Conservation (phyloP, 2,797 vertebrate species). For the Sarcophilus harrisii region DNA sequence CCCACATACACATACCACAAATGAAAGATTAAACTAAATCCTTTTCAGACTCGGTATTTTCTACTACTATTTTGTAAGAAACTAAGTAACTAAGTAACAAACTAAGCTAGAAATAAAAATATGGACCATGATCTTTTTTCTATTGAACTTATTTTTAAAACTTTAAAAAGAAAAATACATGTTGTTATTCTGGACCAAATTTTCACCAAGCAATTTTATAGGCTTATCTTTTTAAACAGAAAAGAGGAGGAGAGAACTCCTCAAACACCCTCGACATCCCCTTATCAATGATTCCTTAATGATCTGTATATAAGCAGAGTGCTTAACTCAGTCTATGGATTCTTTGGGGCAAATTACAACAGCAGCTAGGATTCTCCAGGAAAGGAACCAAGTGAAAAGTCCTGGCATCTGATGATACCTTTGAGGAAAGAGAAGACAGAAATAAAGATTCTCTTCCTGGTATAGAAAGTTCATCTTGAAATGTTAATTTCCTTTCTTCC, state of each 20-base stretch:
- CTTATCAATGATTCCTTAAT: slow-evolving; percentile 14
- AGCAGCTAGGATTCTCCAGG: background rate
- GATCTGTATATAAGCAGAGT: slow-evolving; percentile 5
- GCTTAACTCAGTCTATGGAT: background rate
- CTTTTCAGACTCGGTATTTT: background rate
- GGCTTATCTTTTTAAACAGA: slow-evolving; percentile 27
- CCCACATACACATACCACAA: slow-evolving; percentile 20
- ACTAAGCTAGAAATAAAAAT: slow-evolving; percentile 22
- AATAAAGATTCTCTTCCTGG: background rate
- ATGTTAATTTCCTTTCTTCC: background rate
- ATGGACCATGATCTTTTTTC: slow-evolving; percentile 20
- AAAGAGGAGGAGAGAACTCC: background rate
- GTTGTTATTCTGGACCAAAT: background rate
- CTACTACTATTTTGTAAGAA: background rate
- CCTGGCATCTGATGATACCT: background rate
- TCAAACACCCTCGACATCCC: background rate
- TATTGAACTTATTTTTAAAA: slow-evolving; percentile 23
- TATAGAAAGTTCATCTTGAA: slow-evolving; percentile 21
- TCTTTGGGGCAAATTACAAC: background rate
- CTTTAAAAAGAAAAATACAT: background rate
- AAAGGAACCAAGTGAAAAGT: slow-evolving; percentile 4
- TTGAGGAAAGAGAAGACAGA: background rate
- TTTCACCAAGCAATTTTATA: background rate
- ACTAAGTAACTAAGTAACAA: no score
- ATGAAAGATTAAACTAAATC: background rate